phyloP scores from a whole-genome alignment of 1,140 invertebrate genomes.

The Vanessa atalanta region DNA sequence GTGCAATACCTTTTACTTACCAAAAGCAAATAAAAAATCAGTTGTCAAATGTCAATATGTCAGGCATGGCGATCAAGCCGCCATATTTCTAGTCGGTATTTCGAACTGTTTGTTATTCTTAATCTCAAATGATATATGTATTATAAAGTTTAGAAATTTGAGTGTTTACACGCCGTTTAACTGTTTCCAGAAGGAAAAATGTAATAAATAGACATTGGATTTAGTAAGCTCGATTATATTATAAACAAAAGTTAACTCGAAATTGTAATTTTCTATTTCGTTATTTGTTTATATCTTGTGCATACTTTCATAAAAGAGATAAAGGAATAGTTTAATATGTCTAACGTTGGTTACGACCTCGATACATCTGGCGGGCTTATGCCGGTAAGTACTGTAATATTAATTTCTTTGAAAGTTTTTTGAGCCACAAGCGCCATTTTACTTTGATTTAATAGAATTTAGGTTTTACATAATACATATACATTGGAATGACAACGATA shows the following conservation, averaged over 20 bases:
- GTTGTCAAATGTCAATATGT: not conserved
- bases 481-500: not conserved
- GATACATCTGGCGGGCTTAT: slow-evolving; percentile 77
- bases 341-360: slow-evolving; percentile 74
- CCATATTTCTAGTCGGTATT: slow-evolving; percentile 11
- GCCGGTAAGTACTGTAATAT: slow-evolving; percentile 60
- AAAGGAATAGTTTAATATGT: slow-evolving; percentile 49
- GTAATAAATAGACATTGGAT: too few species aligned
- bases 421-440: slow-evolving; percentile 21
- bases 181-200: too few species aligned
- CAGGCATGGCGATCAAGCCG: not conserved
- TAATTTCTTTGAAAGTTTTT: slow-evolving; percentile 8
- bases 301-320: not conserved
- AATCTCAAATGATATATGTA: not conserved
- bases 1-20: too few species aligned
- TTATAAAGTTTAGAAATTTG: too few species aligned
- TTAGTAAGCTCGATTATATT: too few species aligned
- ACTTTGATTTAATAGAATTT: not conserved
- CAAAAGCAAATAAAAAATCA: not conserved
- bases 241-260: not conserved
- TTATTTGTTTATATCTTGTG: slow-evolving; percentile 8
- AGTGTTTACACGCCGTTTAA: too few species aligned
- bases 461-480: slow-evolving; percentile 4
- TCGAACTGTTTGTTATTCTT: slow-evolving; percentile 5
- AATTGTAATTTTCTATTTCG: not conserved